Percentiles rank a stretch among this genome's conserved stretches.
phyloP scores from a whole-genome alignment of 1,140 invertebrate species.

The Dreissena polymorpha region DNA sequence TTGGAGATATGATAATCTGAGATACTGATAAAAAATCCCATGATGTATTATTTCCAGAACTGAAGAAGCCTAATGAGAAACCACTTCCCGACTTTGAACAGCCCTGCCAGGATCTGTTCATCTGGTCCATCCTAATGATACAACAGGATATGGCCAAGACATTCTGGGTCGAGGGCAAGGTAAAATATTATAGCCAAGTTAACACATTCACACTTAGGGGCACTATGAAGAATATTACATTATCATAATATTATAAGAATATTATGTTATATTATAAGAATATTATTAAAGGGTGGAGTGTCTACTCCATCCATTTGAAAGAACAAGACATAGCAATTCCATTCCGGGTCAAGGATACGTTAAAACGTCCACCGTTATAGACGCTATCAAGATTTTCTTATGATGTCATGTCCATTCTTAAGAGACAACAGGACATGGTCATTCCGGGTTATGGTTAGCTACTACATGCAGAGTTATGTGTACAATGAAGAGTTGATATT shows the following conservation, averaged over 20 bases:
- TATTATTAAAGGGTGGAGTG: too few species aligned
- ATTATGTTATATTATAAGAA: too few species aligned
- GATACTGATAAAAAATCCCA: too few species aligned
- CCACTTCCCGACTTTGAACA: conserved; percentile 68
- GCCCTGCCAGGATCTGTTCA: conserved; percentile 78
- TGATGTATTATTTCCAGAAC: background rate
- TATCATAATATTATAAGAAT: too few species aligned
- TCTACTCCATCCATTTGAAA: conserved; percentile 79
- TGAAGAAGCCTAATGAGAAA: background rate
- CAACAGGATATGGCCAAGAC: conserved; percentile 76
- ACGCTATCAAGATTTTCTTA: too few species aligned
- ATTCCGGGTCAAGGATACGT: conserved; percentile 74
- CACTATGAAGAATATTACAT: too few species aligned
- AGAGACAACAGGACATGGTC: too few species aligned
- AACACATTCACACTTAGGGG: conserved; percentile 5
- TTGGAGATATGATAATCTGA: background rate
- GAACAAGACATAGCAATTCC: conserved; percentile 77
- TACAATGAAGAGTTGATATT: too few species aligned
- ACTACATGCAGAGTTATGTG: too few species aligned
- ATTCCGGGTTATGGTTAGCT: too few species aligned
- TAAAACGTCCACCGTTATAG: too few species aligned
- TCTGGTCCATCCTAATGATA: conserved; percentile 79
- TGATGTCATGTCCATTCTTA: too few species aligned
- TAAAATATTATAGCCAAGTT: conserved; percentile 57
- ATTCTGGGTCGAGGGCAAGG: conserved; percentile 74